Base-by-base conservation (phyloP, 1,140 invertebrate genomes). In the Ganaspis sp. region DNA sequence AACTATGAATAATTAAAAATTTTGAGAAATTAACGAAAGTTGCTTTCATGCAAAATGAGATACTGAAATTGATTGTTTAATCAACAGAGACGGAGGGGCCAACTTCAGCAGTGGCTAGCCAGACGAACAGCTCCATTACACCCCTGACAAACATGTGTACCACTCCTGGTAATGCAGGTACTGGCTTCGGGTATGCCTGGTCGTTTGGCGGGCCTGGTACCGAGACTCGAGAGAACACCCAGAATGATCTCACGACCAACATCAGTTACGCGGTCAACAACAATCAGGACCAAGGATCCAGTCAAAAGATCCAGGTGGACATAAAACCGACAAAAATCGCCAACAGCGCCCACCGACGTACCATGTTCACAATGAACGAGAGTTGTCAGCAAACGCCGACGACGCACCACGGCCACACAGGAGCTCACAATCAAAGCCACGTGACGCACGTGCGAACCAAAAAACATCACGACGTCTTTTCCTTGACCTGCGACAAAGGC, bases 121-220 rank as follows among this genome's bases (percentile, higher is more conserved):
- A 87, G 78, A 81, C 84, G 73, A 84, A 86, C 84, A 86, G 86
- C 80, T 87, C 84, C 79, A 85, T 89, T 75, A 85, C 85, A 72
- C 87, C 87, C 74, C 81, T 91, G 26, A 87, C 90, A 78, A 91
- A 90, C 83, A 91, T 91, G 90, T 91, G 90, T 84, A 91, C 90
- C 45, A 87, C 90, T 40, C 90, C 90, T 83, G 89, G 90, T 70
- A 91, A 91, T 82, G 87, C 90, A 12, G 89, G 88, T 69, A 83
- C 89, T 73, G 90, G 90, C 82, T 91, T 91, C 80, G 90, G 90
- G 75, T 91, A 91, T 76, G 81, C 90, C 82, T 91, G 90, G 90
- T 89, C 90, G 81, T 90, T 91, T 75, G 84, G 88, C 1, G 90
- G 89, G 1, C 89, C 89, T 72, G 87, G 89, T 15, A 86, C 85